These are phyloP conservation scores for Enteromius viviparus DNA, from an alignment of 2,797 vertebrate genomes.

Conservation along the genomic window DNA sequence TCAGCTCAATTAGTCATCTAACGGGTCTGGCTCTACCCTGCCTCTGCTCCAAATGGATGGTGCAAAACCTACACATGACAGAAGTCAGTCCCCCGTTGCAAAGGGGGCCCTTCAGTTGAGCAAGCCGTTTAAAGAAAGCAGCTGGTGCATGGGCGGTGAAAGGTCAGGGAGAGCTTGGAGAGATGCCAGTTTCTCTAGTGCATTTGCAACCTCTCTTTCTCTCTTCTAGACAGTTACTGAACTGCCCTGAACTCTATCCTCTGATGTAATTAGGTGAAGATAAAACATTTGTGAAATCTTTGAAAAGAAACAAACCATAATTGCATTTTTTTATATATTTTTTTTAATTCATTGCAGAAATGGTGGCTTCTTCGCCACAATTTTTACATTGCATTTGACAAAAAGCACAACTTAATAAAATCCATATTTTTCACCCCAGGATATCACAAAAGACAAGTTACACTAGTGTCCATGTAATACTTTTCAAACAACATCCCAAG, in stretches of 20 bases:
- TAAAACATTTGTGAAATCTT: neutral
- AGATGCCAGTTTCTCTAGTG: conserved; percentile 56
- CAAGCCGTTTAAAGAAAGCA: conserved; percentile 80
- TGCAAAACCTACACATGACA: conserved; percentile 37
- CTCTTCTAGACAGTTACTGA: conserved; percentile 9
- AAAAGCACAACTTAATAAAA: conserved; percentile 24
- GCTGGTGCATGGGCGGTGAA: conserved; percentile 75
- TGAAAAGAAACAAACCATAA: neutral
- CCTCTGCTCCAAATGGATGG: conserved; percentile 27
- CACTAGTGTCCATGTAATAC: conserved; percentile 28
- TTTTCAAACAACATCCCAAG: conserved; percentile 44
- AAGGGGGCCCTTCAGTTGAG: conserved; percentile 65
- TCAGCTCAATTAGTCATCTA: conserved; percentile 22
- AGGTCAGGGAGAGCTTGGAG: conserved; percentile 71
- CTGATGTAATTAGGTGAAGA: conserved; percentile 1
- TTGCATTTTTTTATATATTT: conserved; percentile 38
- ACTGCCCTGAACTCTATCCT: conserved; percentile 17
- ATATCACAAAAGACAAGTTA: conserved; percentile 7
- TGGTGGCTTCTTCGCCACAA: neutral
- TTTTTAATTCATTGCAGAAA: conserved; percentile 9
- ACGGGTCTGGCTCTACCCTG: conserved; percentile 2
- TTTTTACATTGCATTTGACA: conserved; percentile 16
- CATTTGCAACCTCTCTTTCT: conserved; percentile 51
- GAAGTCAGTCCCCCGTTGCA: conserved; percentile 47
- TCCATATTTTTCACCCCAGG: neutral